Percentiles rank a stretch among this genome's conserved stretches.
phyloP scores from a whole-genome alignment of 2,888 invertebrate species.

The Isoperla grammatica region DNA sequence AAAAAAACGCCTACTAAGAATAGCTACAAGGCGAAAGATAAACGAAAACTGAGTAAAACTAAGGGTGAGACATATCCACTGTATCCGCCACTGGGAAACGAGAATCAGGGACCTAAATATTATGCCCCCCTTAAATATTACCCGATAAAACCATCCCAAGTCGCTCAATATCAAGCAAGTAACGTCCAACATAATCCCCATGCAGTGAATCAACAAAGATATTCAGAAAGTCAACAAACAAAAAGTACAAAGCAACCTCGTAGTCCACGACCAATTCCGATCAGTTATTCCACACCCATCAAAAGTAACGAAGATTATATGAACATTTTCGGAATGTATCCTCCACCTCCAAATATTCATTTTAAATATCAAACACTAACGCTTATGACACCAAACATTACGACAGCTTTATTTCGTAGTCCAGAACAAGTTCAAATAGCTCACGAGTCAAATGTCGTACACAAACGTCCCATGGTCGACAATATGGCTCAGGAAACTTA shows the following conservation, averaged over 20 bases:
- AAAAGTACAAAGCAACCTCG: neutral
- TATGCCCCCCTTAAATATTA: too few species aligned
- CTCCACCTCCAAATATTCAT: constrained; percentile 2
- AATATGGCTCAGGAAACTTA: neutral
- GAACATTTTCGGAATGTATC: neutral
- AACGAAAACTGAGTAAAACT: too few species aligned
- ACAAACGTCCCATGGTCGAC: neutral
- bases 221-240: too few species aligned
- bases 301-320: neutral
- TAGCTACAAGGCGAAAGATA: too few species aligned
- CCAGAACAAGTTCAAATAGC: neutral
- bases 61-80: too few species aligned
- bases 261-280: neutral
- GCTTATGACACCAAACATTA: neutral
- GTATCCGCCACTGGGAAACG: too few species aligned
- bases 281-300: neutral
- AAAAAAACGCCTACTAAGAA: too few species aligned
- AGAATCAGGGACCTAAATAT: too few species aligned
- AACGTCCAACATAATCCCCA: neutral
- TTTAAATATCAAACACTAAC: constrained; percentile 13
- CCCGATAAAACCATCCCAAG: too few species aligned
- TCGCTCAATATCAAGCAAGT: too few species aligned
- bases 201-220: neutral
- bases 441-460: neutral
- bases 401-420: neutral